These are phyloP conservation scores for Polylopha cassiicola DNA, from an alignment of 2,888 invertebrate species.

Conservation along the genomic window DNA sequence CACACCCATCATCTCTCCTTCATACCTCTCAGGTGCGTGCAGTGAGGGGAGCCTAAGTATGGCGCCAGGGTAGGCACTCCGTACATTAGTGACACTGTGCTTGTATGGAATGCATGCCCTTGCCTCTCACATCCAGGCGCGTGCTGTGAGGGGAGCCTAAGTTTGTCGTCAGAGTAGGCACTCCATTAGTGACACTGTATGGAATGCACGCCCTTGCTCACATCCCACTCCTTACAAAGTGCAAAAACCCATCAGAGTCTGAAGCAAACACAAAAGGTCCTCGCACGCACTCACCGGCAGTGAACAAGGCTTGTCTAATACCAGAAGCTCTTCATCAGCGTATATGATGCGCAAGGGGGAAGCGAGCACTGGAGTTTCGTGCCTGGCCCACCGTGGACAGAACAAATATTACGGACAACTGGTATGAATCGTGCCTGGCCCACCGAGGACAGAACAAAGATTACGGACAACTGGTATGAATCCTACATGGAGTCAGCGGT, in stretches of 20 bases:
- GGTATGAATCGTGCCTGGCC: slow-evolving; percentile 8
- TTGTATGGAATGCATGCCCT: no score
- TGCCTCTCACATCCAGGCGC: no score
- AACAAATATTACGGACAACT: slow-evolving; percentile 35
- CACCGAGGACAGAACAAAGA: slow-evolving; percentile 27
- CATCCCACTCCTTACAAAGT: no score
- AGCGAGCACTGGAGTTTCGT: slow-evolving; percentile 91
- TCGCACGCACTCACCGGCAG: slow-evolving; percentile 85
- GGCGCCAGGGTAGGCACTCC: no score
- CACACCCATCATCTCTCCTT: slow-evolving; percentile 22
- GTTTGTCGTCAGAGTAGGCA: no score
- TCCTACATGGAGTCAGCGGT: slow-evolving; percentile 26
- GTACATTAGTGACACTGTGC: no score
- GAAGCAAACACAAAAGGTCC: slow-evolving; percentile 44
- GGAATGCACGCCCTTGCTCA: no score
- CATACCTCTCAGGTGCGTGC: no score
- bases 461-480: slow-evolving; percentile 26
- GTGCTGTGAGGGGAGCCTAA: no score
- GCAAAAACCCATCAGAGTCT: slow-evolving; percentile 39
- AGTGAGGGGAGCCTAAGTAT: no score
- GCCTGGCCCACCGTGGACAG: slow-evolving; percentile 79
- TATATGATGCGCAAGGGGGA: slow-evolving; percentile 88
- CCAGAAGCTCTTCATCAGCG: slow-evolving; percentile 89
- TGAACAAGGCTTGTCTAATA: slow-evolving; percentile 93
- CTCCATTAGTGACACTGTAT: no score